A percentile compares a stretch with the other conserved stretches of the same genome.
Conservation (phyloP, 2,888 invertebrate species). For the Hyppa rectilinea region DNA sequence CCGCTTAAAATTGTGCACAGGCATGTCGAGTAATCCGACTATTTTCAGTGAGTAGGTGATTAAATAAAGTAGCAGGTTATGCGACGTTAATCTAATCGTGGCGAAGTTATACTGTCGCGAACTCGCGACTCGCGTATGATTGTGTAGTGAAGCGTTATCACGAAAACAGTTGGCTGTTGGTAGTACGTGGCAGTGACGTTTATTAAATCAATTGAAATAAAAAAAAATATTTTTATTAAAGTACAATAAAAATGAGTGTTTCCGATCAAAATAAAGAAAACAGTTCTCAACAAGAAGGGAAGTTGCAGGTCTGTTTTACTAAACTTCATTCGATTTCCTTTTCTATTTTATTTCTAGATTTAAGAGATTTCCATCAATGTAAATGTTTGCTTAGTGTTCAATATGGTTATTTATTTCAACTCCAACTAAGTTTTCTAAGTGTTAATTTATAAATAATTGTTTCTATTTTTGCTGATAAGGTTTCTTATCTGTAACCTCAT, state of each 20-base stretch:
- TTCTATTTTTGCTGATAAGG: neutral
- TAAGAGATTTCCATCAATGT: conserved; percentile 13
- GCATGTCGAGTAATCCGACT: conserved; percentile 73
- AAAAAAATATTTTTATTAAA: conserved; percentile 45
- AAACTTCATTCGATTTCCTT: neutral
- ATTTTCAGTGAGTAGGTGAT: conserved; percentile 71
- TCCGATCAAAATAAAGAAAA: conserved; percentile 67
- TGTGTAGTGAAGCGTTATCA: conserved; percentile 78
- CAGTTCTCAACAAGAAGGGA: conserved; percentile 65
- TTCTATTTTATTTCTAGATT: neutral
- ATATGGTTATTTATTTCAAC: conserved; percentile 19
- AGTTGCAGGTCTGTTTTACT: conserved; percentile 74
- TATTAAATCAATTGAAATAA: conserved; percentile 29
- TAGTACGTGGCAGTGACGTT: conserved; percentile 85
- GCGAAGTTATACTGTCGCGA: conserved; percentile 65
- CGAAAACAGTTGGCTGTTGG: conserved; percentile 76
- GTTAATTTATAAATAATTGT: neutral
- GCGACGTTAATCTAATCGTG: conserved; percentile 72
- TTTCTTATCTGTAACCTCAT: neutral
- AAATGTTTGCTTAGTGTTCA: conserved; percentile 5
- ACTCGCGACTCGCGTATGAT: conserved; percentile 44
- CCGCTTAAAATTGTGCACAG: conserved; percentile 66
- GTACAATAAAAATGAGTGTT: conserved; percentile 73
- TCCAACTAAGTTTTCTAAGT: neutral
- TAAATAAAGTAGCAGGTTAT: conserved; percentile 61